Base-by-base conservation (phyloP, 64 coral and sea anemone species). In the Acropora yongei region DNA sequence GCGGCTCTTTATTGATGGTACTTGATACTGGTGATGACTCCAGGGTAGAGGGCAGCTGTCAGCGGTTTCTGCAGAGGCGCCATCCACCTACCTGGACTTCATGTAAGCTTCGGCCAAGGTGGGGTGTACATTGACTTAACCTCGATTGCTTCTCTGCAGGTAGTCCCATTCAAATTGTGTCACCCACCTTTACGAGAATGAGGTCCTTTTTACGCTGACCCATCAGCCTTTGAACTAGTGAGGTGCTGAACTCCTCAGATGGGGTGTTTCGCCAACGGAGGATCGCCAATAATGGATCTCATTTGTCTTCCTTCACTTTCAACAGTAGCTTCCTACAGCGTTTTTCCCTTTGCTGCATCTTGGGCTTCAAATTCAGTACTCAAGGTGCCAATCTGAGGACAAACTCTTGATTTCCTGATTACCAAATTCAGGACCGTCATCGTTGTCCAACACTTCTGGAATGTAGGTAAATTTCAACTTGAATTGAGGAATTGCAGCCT, bases 81-180 rank as follows among this genome's bases (percentile, higher is more conserved):
- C 89, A 41, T 80, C 77, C 78, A 72, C 72, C 66, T 40, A 91
- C 78, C 76, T 91, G 16, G 2, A 82, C 78, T 91, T 91, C 61
- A 78, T 72, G 75, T 80, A 66, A 91, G 19, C 78, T 11, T 80
- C 12, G 5, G 45, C 78, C 89, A 72, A 81, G 65, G 45, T 30
- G 30, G 30, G 63, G 19, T 13, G 58, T 4, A 61, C 89, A 30
- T 0, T 30, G 30, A 30, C 30, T 30, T 50, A 91, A 48, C 44
- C 41, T 71, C 78, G 61, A 80, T 69, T 80, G 68, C 55, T 80
- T 17, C 47, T 81, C 65, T 47, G 61, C 65, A 12, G 89, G 89
- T 72, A 90, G 77, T 47, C 82, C 68, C 47, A 91, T 69, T 13
- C n/a, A 6, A n/a, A 91, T 49, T 17, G 61, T 78, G 39, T 91